A percentile compares a stretch with the other conserved stretches of the same genome.
Evolutionary conservation across 2,888 invertebrate species (phyloP).

Genomic region (Rotaria magnacalcarata): DNA sequence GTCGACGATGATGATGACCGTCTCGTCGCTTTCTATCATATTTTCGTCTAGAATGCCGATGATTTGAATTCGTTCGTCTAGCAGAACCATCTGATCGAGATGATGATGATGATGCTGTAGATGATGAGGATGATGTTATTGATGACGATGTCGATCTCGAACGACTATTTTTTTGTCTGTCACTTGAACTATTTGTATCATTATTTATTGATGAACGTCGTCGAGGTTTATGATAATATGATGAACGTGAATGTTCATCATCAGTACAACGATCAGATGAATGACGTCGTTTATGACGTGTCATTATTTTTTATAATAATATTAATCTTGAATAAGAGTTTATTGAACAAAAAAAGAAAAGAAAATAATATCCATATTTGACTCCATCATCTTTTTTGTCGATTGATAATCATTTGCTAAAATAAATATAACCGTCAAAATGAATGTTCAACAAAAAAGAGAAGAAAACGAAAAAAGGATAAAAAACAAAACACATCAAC

Average conservation of each 20-base stretch:
- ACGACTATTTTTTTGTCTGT: background rate
- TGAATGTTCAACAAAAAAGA: background rate
- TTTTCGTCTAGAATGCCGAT: background rate
- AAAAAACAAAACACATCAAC: background rate
- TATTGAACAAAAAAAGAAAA: constrained; percentile 29
- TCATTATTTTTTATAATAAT: background rate
- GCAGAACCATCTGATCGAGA: background rate
- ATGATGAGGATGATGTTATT: background rate
- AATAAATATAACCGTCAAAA: background rate
- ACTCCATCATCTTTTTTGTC: background rate
- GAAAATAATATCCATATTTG: background rate
- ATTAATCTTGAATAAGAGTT: constrained; percentile 9
- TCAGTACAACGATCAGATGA: constrained; percentile 3
- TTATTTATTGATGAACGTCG: constrained; percentile 20
- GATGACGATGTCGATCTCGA: background rate
- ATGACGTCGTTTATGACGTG: constrained; percentile 21
- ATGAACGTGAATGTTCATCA: constrained; percentile 1
- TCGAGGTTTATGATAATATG: background rate
- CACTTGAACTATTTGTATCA: background rate
- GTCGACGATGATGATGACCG: background rate
- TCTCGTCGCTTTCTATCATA: background rate
- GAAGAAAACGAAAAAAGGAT: background rate
- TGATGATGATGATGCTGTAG: background rate
- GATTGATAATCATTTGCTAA: background rate
- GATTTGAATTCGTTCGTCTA: background rate